Conservation (phyloP, 2,888 invertebrate species). For the Polyommatus iphigenia region DNA sequence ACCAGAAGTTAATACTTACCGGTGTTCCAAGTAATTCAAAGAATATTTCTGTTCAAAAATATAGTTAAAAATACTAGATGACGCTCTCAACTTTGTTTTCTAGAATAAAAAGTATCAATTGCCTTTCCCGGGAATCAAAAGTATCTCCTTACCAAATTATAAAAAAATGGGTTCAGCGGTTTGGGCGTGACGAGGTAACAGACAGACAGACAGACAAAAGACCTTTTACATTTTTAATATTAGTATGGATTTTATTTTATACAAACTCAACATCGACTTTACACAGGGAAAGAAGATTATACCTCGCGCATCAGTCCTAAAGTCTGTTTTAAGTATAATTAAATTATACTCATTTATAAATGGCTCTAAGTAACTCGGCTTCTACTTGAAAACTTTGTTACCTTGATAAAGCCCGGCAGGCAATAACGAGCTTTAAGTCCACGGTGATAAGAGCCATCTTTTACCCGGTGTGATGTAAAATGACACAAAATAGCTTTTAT, state of each 20-base stretch:
- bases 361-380: slow-evolving; percentile 17
- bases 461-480: neutral
- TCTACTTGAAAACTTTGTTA: slow-evolving; percentile 22
- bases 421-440: slow-evolving; percentile 4
- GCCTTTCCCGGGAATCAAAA: too few species aligned
- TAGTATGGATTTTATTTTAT: neutral
- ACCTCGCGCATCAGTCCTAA: neutral
- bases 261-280: neutral
- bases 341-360: slow-evolving; percentile 29
- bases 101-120: too few species aligned
- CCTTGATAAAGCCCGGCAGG: slow-evolving; percentile 13
- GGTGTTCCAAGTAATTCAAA: too few species aligned
- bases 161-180: too few species aligned
- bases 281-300: neutral
- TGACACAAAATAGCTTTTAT: slow-evolving; percentile 30
- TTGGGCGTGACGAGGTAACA: too few species aligned
- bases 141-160: too few species aligned
- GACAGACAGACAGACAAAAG: neutral
- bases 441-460: neutral
- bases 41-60: too few species aligned
- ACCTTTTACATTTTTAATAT: neutral
- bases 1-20: too few species aligned
- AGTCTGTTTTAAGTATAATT: slow-evolving; percentile 19
- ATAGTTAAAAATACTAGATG: too few species aligned
- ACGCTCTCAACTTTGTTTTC: too few species aligned